These are phyloP conservation scores for Lepidurus packardi DNA, from an alignment of 1,140 invertebrate species.

Conservation along the genomic window DNA sequence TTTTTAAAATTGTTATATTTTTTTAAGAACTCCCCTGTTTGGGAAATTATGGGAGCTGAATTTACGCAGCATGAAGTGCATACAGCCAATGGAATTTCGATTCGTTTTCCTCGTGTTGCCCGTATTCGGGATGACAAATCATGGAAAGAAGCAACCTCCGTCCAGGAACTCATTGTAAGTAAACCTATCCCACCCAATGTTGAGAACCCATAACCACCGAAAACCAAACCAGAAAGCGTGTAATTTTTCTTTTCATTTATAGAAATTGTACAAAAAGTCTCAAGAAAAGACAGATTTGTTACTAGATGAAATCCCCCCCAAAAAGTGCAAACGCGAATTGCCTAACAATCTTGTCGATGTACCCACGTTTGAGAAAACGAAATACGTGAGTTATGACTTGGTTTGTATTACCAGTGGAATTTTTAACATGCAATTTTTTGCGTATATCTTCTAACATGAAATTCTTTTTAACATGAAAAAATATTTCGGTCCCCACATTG, in stretches of 20 bases:
- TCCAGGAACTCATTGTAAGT: conserved; percentile 58
- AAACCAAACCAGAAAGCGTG: background rate
- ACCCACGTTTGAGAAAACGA: no score
- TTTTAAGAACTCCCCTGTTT: conserved; percentile 67
- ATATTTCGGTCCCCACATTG: no score
- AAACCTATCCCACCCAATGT: background rate
- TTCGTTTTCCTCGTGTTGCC: conserved; percentile 84
- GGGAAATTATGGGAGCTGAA: conserved; percentile 91
- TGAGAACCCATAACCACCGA: no score
- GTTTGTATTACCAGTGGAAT: no score
- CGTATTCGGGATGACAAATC: conserved; percentile 74
- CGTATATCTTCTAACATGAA: no score
- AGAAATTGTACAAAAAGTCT: background rate
- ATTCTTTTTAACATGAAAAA: no score
- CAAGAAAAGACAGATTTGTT: background rate
- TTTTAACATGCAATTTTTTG: no score
- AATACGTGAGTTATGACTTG: background rate
- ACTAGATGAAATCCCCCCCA: background rate
- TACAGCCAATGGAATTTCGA: conserved; percentile 84
- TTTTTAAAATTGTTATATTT: conserved; percentile 28
- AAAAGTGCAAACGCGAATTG: background rate
- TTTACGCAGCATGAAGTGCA: conserved; percentile 80
- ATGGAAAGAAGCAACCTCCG: conserved; percentile 73
- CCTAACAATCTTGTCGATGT: no score
- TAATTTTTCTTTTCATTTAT: background rate